Percentiles rank a stretch among this genome's conserved stretches.
These are phyloP conservation scores for Melanophora roralis DNA, from an alignment of 2,888 invertebrate genomes.

Conservation along the genomic window DNA sequence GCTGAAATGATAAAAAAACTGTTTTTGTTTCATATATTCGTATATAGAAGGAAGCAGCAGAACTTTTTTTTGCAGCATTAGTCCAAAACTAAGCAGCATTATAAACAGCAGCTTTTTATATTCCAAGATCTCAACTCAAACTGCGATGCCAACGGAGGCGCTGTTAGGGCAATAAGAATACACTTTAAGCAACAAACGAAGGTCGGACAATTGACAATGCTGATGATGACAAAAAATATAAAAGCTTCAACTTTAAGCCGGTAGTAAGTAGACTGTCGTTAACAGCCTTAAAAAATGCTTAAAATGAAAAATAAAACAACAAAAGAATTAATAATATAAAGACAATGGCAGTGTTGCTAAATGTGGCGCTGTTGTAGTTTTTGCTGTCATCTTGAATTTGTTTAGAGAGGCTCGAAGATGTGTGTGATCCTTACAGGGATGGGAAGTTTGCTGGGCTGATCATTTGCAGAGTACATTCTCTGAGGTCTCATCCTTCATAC, in stretches of 20 bases:
- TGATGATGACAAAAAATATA: slow-evolving; percentile 32
- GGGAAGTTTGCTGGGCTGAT: too few relatives aligned
- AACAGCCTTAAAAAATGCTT: slow-evolving; percentile 47
- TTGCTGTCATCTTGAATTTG: slow-evolving; percentile 56
- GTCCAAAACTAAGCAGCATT: neutral
- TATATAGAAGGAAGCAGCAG: neutral
- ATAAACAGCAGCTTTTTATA: slow-evolving; percentile 32
- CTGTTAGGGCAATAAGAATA: slow-evolving; percentile 9
- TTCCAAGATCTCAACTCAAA: slow-evolving; percentile 11
- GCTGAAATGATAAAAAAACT: neutral
- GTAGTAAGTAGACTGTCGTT: slow-evolving; percentile 58
- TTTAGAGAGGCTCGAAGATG: slow-evolving; percentile 43
- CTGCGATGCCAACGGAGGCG: slow-evolving; percentile 49
- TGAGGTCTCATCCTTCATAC: too few relatives aligned
- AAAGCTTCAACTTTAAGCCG: slow-evolving; percentile 40
- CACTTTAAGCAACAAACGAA: slow-evolving; percentile 39
- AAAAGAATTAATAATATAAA: slow-evolving; percentile 35
- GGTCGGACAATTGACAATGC: slow-evolving; percentile 55
- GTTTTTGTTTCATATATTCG: too few relatives aligned
- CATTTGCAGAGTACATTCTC: too few relatives aligned
- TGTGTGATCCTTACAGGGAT: slow-evolving; percentile 58
- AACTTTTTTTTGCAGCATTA: slow-evolving; percentile 40
- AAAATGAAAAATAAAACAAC: neutral
- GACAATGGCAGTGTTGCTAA: slow-evolving; percentile 47
- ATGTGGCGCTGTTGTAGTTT: slow-evolving; percentile 37